phyloP scores from a whole-genome alignment of 2,888 invertebrate species.

The Monochamus alternatus region DNA sequence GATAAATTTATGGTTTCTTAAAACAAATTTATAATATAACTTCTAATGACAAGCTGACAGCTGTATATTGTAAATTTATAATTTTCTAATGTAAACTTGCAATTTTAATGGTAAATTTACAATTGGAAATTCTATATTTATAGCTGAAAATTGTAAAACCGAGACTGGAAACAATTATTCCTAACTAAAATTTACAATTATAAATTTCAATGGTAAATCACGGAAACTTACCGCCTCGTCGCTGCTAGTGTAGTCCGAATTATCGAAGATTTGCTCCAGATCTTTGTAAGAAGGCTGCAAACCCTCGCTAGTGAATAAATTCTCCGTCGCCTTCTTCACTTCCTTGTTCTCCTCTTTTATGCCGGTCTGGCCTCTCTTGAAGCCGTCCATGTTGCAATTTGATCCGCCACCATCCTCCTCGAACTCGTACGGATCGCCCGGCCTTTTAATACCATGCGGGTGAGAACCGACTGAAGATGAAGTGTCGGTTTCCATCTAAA shows the following conservation, averaged over 20 bases:
- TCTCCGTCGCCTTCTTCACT: slow-evolving; percentile 74
- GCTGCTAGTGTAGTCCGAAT: slow-evolving; percentile 91
- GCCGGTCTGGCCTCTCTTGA: slow-evolving; percentile 69
- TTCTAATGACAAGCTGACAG: too few species aligned
- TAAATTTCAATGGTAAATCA: too few species aligned
- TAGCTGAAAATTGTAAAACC: too few species aligned
- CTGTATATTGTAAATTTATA: too few species aligned
- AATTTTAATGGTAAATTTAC: too few species aligned
- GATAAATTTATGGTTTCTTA: too few species aligned
- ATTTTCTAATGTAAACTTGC: too few species aligned
- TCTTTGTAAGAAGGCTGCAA: slow-evolving; percentile 91
- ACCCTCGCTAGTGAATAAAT: slow-evolving; percentile 90
- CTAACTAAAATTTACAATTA: too few species aligned
- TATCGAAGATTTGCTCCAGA: slow-evolving; percentile 95
- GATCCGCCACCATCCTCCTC: slow-evolving; percentile 77
- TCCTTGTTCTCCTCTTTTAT: slow-evolving; percentile 71
- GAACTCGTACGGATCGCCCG: slow-evolving; percentile 81
- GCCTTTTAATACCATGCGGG: slow-evolving; percentile 68
- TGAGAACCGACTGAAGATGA: slow-evolving; percentile 43
- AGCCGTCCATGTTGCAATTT: slow-evolving; percentile 72
- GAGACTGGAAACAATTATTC: too few species aligned
- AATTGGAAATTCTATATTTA: too few species aligned
- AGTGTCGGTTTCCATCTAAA: slow-evolving; percentile 63
- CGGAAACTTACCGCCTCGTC: slow-evolving; percentile 84
- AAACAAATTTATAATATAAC: too few species aligned